A percentile compares a stretch with the other conserved stretches of the same genome.
These are phyloP conservation scores for Cybosia mesomella DNA, from an alignment of 2,888 invertebrate species.

Conservation along the genomic window DNA sequence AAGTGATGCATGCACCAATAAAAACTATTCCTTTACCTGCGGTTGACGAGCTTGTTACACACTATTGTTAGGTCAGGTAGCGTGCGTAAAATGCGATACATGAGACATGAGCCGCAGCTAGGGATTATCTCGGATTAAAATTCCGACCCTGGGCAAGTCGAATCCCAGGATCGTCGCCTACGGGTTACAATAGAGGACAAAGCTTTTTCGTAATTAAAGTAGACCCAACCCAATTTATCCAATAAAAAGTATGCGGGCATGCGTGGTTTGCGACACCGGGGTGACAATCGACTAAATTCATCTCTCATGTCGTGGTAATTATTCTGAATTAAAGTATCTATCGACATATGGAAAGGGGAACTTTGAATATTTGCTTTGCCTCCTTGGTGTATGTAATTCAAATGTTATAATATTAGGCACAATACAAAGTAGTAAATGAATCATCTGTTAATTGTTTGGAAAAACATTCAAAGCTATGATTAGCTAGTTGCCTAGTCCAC, in stretches of 20 bases:
- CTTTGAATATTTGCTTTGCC: constrained; percentile 11
- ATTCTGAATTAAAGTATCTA: constrained; percentile 72
- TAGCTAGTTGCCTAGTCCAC: not conserved
- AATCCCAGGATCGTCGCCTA: constrained; percentile 56
- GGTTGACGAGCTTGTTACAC: constrained; percentile 60
- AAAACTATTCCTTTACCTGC: constrained; percentile 75
- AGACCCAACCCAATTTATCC: constrained; percentile 76
- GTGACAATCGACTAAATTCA: constrained; percentile 56
- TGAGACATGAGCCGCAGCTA: constrained; percentile 68
- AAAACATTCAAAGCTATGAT: constrained; percentile 11
- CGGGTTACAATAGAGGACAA: constrained; percentile 65
- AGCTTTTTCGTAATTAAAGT: constrained; percentile 71
- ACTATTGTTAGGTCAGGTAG: constrained; percentile 81
- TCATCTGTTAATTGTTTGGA: constrained; percentile 30
- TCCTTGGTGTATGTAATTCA: constrained; percentile 19
- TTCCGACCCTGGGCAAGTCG: constrained; percentile 70
- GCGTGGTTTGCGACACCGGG: constrained; percentile 59
- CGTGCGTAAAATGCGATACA: constrained; percentile 82
- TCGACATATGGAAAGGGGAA: constrained; percentile 42
- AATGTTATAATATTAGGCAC: constrained; percentile 23
- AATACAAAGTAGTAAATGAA: constrained; percentile 33
- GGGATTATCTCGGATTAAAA: constrained; percentile 85
- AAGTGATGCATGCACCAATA: constrained; percentile 45
- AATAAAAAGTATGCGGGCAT: constrained; percentile 84
- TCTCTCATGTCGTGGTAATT: constrained; percentile 73